Evolutionary conservation across 1,140 invertebrate genomes (phyloP).

Genomic region (Platyscapa corneri): DNA sequence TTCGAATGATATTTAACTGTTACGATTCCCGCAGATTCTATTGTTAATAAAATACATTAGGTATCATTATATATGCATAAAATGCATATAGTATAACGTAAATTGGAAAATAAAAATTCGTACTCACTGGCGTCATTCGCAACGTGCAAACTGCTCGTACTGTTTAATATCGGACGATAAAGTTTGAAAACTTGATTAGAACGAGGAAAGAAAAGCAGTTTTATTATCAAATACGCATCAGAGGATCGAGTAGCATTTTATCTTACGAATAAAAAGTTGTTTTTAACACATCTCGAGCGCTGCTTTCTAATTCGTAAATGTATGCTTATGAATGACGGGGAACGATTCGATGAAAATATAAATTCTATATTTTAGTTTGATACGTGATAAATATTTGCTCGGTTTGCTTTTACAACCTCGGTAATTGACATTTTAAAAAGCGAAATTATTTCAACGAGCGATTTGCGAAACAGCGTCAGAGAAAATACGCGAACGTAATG

Average conservation of each 20-base stretch:
- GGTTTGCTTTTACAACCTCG: background rate
- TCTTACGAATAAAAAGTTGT: background rate
- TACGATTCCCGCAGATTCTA: too few relatives aligned
- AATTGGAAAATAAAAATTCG: too few relatives aligned
- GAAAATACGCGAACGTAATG: too few relatives aligned
- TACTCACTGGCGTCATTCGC: background rate
- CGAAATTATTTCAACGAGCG: background rate
- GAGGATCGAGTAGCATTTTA: background rate
- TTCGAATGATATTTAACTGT: too few relatives aligned
- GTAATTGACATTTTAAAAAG: background rate
- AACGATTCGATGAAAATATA: background rate
- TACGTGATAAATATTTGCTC: background rate
- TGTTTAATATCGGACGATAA: background rate
- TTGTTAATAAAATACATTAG: too few relatives aligned
- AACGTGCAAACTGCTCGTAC: background rate
- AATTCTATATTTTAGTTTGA: slow-evolving; percentile 4
- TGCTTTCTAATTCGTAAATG: slow-evolving; percentile 10
- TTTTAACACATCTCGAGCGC: background rate
- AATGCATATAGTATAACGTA: too few relatives aligned
- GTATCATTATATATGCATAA: too few relatives aligned
- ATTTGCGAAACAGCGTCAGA: too few relatives aligned
- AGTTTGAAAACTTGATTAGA: background rate
- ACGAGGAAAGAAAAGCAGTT: background rate
- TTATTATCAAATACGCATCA: background rate
- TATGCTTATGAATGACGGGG: background rate